phyloP scores from a whole-genome alignment of 53 echinoderm and acorn worm genomes.

The Arbacia lixula region DNA sequence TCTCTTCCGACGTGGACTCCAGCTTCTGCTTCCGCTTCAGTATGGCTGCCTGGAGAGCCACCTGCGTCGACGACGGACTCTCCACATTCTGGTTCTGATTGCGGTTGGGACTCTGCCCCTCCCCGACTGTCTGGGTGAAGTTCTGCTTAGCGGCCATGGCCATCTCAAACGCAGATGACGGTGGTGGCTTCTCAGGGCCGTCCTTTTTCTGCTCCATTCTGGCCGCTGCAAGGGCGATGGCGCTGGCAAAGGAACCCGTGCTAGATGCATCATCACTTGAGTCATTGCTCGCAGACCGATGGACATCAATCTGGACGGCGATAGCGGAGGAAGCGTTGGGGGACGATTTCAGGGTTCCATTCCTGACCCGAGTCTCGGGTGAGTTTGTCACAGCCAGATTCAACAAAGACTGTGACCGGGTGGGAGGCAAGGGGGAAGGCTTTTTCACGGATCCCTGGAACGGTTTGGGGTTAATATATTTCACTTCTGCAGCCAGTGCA shows the following conservation, averaged over 20 bases:
- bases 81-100: slow-evolving; percentile 86
- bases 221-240: slow-evolving; percentile 81
- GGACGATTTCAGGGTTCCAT: background rate
- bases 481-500: background rate
- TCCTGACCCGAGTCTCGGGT: background rate
- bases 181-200: background rate
- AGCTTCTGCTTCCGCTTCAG: slow-evolving; percentile 81
- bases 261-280: slow-evolving; percentile 46
- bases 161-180: slow-evolving; percentile 72
- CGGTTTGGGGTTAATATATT: slow-evolving; percentile 1
- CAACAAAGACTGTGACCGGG: slow-evolving; percentile 44
- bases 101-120: slow-evolving; percentile 47
- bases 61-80: slow-evolving; percentile 72
- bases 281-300: slow-evolving; percentile 40
- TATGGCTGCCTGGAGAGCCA: slow-evolving; percentile 75
- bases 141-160: slow-evolving; percentile 84
- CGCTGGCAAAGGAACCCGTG: slow-evolving; percentile 68
- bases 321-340: background rate
- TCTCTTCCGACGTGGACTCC: slow-evolving; percentile 36
- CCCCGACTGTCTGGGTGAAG: background rate
- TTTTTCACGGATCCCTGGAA: slow-evolving; percentile 55
- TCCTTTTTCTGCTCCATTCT: slow-evolving; percentile 61
- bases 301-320: slow-evolving; percentile 34
- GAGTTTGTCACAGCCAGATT: slow-evolving; percentile 28
- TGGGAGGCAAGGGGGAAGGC: slow-evolving; percentile 65